Evolutionary conservation across 2,888 invertebrate species (phyloP), one percentile per base, ranked within the genome.

Genomic region (Eumacrocentrus americanus): DNA sequence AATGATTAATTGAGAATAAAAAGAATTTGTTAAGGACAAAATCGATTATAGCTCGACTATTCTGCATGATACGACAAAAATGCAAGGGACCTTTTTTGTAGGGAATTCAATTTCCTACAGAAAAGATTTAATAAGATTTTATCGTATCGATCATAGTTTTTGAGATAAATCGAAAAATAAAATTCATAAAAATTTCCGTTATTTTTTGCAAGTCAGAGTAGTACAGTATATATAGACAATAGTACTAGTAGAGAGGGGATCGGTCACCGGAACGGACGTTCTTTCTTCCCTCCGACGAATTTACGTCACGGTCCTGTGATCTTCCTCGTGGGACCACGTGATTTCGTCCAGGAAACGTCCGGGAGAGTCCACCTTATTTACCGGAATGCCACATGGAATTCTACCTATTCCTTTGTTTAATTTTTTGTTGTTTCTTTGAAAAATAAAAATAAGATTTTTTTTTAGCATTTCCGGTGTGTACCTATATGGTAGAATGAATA

Each of bases 261-360:
- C 67, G 65, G 65, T 66, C 67, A 65, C 67, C 66, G 67, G 69
- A 69, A 69, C 69, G 67, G 64, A 67, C 66, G 63, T 66, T 66
- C 64, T 63, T 65, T 67, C 64, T 65, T 62, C 62, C 61, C 62
- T 60, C 64, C 66, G 66, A 68, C 69, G 67, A 68, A 69, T 69
- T 67, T 66, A 61, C 67, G 69, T 69, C 64, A 67, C 67, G 67
- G 61, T 62, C 63, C 67, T 65, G 61, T 66, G 59, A 61, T 58
- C 64, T 59, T 44, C 34, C 40, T 64, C 65, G 62, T 65, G 63
- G 60, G 66, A 64, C 62, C 66, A 60, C 64, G 64, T 62, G 64
- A 67, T 67, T 67, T 63, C 50, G 58, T 59, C 47, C 59, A 64
- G 60, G 51, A 58, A 56, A 52, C 46, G 52, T 46, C 44, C n/a